phyloP scores from a whole-genome alignment of 2,888 invertebrate species.

The Leptinotarsa juncta region DNA sequence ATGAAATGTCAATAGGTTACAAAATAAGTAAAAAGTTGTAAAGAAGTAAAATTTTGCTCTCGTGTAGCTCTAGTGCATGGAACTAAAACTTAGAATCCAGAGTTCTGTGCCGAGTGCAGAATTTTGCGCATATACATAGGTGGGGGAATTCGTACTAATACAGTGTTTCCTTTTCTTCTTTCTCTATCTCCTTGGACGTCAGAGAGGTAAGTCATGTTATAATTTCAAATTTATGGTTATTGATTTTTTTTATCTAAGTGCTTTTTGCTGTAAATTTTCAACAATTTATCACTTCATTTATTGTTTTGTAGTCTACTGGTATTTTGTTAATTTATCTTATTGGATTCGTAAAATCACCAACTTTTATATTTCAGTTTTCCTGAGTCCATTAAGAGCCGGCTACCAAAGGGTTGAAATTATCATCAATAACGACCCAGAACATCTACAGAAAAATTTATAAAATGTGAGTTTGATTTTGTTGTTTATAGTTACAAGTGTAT shows the following conservation, averaged over 20 bases:
- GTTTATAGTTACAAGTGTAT: background rate
- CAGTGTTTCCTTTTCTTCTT: background rate
- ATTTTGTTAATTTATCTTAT: too few species aligned
- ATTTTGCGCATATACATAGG: background rate
- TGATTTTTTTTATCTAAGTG: background rate
- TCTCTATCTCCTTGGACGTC: constrained; percentile 10
- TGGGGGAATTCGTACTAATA: background rate
- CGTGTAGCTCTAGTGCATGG: background rate
- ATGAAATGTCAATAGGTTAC: too few species aligned
- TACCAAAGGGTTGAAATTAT: background rate
- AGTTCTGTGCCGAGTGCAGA: background rate
- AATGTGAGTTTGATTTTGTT: background rate
- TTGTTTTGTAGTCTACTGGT: too few species aligned
- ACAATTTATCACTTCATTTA: background rate
- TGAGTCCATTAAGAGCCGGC: constrained; percentile 8
- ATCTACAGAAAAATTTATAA: background rate
- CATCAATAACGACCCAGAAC: background rate
- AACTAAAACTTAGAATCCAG: background rate
- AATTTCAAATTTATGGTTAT: background rate
- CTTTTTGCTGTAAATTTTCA: background rate
- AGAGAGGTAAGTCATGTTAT: background rate
- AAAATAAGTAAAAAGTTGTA: too few species aligned
- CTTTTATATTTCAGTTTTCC: constrained; percentile 1
- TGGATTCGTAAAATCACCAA: background rate
- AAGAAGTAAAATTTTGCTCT: too few species aligned